Evolutionary conservation across 2,888 invertebrate genomes (phyloP), one percentile per base, ranked within the genome.

Genomic region (Drosophila prostipennis): DNA sequence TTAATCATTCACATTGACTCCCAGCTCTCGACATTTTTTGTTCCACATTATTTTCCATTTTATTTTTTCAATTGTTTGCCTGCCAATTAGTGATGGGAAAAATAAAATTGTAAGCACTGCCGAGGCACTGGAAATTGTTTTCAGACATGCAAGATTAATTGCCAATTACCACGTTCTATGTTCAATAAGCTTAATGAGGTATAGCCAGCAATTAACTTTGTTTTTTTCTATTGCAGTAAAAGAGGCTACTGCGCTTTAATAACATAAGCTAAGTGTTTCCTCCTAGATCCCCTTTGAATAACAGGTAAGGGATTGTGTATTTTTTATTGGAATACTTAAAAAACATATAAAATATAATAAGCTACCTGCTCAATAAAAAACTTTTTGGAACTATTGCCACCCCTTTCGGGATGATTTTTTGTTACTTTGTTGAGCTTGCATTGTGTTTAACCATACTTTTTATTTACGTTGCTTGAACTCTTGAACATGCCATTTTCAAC

Each of bases 71-170:
- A 55, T 74, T 75, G 42, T 69, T 67, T 45, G n/a, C 29, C 55
- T 52, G 58, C 67, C 64, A 80, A 77, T 79, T 81, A 75, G 57
- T 60, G 56, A 53, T 42, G 6, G 58, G 1, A 48, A 58, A 57
- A 43, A 40, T 40, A 23, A 51, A 52, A 68, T 55, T 54, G 64
- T 64, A 53, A 60, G 69, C 53, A 59, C 59, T 60, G 61, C 48
- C 23, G 39, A 37, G 43, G 55, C n/a, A 48, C 7, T 13, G 46
- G 23, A 61, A 74, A 72, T 58, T 58, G 48, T 69, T 78, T 69
- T 58, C 51, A 16, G 70, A 64, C 69, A 79, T 74, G 71, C 63
- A 68, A 79, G 75, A 81, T 79, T 77, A 77, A 79, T 79, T 79
- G 71, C 72, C 65, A 71, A 57, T 69, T 69, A 57, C 34, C 42